Evolutionary conservation across 2,888 invertebrate genomes (phyloP).

Genomic region (Mythimna impura): DNA sequence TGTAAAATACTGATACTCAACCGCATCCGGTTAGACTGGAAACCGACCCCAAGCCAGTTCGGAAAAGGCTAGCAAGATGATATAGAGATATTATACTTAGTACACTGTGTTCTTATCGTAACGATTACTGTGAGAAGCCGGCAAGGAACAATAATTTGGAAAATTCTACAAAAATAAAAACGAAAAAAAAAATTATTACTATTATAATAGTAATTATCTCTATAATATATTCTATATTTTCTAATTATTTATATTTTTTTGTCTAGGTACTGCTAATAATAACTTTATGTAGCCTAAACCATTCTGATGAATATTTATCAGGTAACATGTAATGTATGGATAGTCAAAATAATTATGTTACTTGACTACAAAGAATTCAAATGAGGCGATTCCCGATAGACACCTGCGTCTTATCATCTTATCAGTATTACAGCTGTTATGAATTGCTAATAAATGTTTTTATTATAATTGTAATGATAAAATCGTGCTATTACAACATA

Average conservation of each 20-base stretch:
- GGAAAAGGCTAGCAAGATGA: too few relatives aligned
- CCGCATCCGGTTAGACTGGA: too few relatives aligned
- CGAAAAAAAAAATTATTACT: too few relatives aligned
- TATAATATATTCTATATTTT: too few relatives aligned
- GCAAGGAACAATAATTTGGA: neutral
- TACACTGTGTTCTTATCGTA: neutral
- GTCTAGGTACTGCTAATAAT: too few relatives aligned
- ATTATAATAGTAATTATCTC: too few relatives aligned
- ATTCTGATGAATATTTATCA: neutral
- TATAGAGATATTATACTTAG: too few relatives aligned
- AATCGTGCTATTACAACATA: neutral
- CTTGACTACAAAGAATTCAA: constrained; percentile 2
- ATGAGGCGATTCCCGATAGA: constrained; percentile 18
- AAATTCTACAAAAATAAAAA: too few relatives aligned
- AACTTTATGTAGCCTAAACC: neutral
- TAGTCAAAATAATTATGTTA: constrained; percentile 15
- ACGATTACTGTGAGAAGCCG: constrained; percentile 10
- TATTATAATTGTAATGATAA: constrained; percentile 9
- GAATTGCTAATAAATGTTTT: constrained; percentile 26
- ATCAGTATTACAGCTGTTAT: constrained; percentile 37
- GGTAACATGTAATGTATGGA: constrained; percentile 12
- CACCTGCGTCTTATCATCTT: constrained; percentile 50
- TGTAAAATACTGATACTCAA: too few relatives aligned
- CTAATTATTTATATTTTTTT: too few relatives aligned
- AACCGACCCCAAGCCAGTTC: too few relatives aligned